Evolutionary conservation across 2,797 vertebrate genomes (phyloP).

Genomic region (Onychomys leucogaster): DNA sequence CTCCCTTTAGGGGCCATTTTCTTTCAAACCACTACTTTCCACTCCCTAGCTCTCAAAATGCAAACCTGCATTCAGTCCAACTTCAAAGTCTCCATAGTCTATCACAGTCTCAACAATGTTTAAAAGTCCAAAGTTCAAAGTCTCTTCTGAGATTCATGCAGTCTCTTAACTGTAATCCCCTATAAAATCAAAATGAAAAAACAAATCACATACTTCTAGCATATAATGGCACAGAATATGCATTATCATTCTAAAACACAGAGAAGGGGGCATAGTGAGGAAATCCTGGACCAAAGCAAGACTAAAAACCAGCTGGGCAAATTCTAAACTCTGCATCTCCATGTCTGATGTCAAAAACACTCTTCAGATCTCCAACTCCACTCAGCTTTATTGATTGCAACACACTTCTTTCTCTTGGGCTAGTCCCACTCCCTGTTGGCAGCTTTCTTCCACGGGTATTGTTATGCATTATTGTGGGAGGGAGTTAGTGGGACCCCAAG

Average conservation of each 20-base stretch:
- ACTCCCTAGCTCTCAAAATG: neutral
- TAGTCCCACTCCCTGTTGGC: neutral
- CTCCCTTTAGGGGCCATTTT: neutral
- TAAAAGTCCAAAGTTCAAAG: neutral
- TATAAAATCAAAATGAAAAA: neutral
- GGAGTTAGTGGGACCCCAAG: too few relatives aligned
- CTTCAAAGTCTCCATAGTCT: neutral
- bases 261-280: neutral
- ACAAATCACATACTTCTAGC: neutral
- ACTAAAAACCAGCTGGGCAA: neutral
- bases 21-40: neutral
- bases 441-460: neutral
- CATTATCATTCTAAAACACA: neutral
- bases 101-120: neutral
- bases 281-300: neutral
- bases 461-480: too few relatives aligned
- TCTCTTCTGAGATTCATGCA: neutral
- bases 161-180: neutral
- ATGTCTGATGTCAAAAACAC: neutral
- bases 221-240: neutral
- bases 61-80: neutral
- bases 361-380: neutral
- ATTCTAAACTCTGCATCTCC: neutral
- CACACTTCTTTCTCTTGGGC: neutral
- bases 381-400: neutral